Base-by-base conservation (phyloP, 2,888 invertebrate species). In the Perithous albicinctus region DNA sequence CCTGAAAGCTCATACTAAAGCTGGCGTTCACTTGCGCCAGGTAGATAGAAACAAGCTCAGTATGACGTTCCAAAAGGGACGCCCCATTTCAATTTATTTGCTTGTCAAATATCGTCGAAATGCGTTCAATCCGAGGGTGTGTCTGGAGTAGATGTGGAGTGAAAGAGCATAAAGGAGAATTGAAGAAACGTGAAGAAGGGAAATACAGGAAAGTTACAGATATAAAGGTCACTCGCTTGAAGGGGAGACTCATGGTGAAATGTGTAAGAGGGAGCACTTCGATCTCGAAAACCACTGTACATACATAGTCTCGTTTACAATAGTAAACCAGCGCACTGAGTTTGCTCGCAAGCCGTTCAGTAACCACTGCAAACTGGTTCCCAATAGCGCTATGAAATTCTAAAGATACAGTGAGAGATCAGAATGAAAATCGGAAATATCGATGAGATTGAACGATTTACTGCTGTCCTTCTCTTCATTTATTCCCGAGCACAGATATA, bases 391-490 rank as follows among this genome's bases (percentile, higher is more conserved):
- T 48, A 15, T 20, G 29, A 32, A 20, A 29, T 35, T 61, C 15
- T 6, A 6, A 20, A 10, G 18, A 15, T 12, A n/a, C 6, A 26
- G 29, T 12, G 54, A 54, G 4, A 54, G 54, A n/a, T 29, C n/a
- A 7, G 6, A 26, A 6, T 56, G 54, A 54, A 46, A 78, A 67
- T 84, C 84, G 80, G 64, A 84, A 84, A 87, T 86, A 86, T 85
- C 46, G 32, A 59, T 46, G 18, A 20, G 76, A 76, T 67, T 51
- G 66, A 66, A 43, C 18, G 41, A 66, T 66, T 67, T 18, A 54
- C 59, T 18, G 56, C 46, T 18, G 35, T 67, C 48, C 4, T 12
- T 38, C 23, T 35, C 48, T 1, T 15, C 26, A 41, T 74, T 63
- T 63, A 64, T 74, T 10, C 23, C 12, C 1, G 38, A 15, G 26